Conservation (phyloP, 2,797 vertebrate species). For the Danio kyathit region DNA sequence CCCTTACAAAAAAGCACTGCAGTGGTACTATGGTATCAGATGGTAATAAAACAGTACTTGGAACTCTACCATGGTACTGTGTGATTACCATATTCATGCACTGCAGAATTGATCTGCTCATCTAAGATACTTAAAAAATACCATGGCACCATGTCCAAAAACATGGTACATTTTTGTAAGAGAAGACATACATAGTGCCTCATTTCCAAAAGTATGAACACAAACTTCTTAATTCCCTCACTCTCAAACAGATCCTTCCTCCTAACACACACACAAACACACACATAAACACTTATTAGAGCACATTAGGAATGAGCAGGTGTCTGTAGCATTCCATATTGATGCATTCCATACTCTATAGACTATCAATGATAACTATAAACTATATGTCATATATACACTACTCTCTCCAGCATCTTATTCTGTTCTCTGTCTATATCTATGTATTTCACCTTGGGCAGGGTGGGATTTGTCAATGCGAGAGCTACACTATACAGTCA, state of each 20-base stretch:
- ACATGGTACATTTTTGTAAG: constrained; percentile 28
- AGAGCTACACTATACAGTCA: constrained; percentile 73
- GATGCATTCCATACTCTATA: constrained; percentile 70
- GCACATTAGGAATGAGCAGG: constrained; percentile 77
- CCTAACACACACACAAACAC: constrained; percentile 16
- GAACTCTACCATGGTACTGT: neutral
- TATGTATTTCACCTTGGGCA: constrained; percentile 46
- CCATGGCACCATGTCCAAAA: constrained; percentile 7
- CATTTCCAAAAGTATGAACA: constrained; percentile 18
- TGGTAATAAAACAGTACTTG: neutral
- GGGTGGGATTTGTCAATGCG: constrained; percentile 56
- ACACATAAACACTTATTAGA: constrained; percentile 59
- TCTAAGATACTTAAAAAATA: neutral
- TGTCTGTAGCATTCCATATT: constrained; percentile 71
- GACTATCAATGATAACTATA: constrained; percentile 64
- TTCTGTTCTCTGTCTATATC: constrained; percentile 49
- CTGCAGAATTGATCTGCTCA: neutral
- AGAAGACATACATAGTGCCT: constrained; percentile 7
- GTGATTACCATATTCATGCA: neutral
- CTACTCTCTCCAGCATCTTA: constrained; percentile 63
- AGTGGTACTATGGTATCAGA: constrained; percentile 7
- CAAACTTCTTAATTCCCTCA: constrained; percentile 19
- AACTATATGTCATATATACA: constrained; percentile 71
- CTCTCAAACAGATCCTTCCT: neutral
- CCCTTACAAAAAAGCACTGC: constrained; percentile 31